Conservation (phyloP, 2,797 vertebrate species). For the Tapera naevia region DNA sequence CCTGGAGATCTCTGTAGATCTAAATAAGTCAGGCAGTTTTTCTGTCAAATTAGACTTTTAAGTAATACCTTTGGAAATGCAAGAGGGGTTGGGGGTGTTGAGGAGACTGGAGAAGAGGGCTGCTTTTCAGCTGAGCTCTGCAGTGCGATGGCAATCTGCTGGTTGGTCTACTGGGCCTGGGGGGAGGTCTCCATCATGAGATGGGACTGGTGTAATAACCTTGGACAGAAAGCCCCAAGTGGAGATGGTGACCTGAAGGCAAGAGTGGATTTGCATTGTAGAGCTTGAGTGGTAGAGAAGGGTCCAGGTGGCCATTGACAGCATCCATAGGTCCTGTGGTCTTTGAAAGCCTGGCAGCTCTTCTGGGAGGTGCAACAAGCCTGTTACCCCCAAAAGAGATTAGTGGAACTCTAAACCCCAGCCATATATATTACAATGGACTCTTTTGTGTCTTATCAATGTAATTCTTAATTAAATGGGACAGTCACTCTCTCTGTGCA, state of each 20-base stretch:
- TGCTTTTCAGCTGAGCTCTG: background rate
- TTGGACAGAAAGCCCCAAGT: background rate
- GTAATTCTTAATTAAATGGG: background rate
- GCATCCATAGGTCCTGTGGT: background rate
- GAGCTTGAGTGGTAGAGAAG: background rate
- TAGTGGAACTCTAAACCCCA: background rate
- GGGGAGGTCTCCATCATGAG: rapidly evolving
- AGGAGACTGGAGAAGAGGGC: background rate
- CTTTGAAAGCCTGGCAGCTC: background rate
- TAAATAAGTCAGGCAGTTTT: constrained; percentile 8
- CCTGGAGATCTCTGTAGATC: constrained; percentile 26
- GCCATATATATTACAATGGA: background rate
- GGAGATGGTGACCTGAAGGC: background rate
- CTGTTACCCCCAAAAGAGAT: background rate
- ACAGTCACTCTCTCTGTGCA: background rate
- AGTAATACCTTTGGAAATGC: background rate
- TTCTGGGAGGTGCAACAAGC: background rate
- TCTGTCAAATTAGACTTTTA: constrained; percentile 40
- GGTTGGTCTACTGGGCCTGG: background rate
- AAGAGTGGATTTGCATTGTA: no score
- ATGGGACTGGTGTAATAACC: background rate
- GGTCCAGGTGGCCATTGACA: rapidly evolving
- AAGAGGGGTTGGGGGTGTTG: background rate
- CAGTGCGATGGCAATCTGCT: background rate
- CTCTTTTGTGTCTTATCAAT: background rate